A percentile compares a stretch with the other conserved stretches of the same genome.
phyloP scores from a whole-genome alignment of 1,140 invertebrate species.

The Lanistes nyassanus region DNA sequence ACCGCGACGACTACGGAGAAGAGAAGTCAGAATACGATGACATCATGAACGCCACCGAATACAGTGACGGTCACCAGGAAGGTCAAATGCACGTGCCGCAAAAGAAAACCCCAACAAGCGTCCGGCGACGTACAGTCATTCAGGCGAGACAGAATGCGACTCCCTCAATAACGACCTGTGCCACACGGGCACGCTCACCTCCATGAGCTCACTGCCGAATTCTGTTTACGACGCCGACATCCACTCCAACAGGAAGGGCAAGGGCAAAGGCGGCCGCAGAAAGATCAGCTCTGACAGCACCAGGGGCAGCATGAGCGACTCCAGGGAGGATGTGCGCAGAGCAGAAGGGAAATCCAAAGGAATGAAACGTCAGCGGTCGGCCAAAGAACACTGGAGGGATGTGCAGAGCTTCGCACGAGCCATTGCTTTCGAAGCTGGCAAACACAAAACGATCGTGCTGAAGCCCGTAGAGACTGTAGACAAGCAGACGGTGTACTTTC shows the following conservation, averaged over 20 bases:
- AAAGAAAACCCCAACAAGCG: neutral
- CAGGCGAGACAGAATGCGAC: conserved; percentile 3
- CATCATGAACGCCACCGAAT: neutral
- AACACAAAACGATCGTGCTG: conserved; percentile 29
- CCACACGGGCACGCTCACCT: neutral
- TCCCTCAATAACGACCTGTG: neutral
- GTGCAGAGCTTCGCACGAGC: conserved; percentile 20
- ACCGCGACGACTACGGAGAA: neutral
- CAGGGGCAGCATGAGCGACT: conserved; percentile 3
- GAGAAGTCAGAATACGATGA: conserved; percentile 12
- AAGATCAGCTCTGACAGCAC: conserved; percentile 2
- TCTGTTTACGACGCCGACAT: neutral
- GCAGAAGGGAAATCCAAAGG: neutral
- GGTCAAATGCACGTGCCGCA: neutral
- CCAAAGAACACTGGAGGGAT: conserved; percentile 23
- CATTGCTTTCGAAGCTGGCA: conserved; percentile 25
- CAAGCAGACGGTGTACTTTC: neutral
- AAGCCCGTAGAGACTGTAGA: conserved; percentile 11
- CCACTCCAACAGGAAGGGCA: neutral
- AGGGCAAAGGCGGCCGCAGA: neutral
- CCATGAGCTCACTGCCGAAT: neutral
- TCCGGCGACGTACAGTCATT: conserved; percentile 3
- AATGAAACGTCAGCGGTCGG: conserved; percentile 8
- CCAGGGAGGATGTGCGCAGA: neutral
- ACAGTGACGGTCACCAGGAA: conserved; percentile 3